A percentile compares a stretch with the other conserved stretches of the same genome.
Conservation (phyloP, 2,888 invertebrate species). For the Polietes domitor region DNA sequence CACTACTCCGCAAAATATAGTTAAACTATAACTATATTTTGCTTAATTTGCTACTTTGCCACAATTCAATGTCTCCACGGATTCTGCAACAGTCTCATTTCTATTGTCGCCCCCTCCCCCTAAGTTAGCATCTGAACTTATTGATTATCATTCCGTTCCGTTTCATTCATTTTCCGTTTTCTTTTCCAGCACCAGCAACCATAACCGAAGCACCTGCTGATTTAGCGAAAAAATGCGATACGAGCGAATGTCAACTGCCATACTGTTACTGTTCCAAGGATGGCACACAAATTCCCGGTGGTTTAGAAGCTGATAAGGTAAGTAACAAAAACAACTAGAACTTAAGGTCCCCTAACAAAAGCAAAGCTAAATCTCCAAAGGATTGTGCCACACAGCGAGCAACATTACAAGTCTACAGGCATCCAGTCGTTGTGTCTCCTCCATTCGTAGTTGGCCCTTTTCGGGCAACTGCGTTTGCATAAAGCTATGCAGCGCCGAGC, state of each 20-base stretch:
- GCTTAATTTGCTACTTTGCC: neutral
- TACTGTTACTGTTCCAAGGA: constrained; percentile 96
- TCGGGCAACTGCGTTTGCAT: constrained; percentile 25
- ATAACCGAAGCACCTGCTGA: constrained; percentile 91
- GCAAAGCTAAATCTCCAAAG: neutral
- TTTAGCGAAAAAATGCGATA: constrained; percentile 90
- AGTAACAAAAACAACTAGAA: constrained; percentile 70
- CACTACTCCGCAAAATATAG: too few relatives aligned
- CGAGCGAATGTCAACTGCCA: constrained; percentile 88
- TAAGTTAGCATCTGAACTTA: constrained; percentile 9
- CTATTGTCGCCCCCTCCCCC: neutral
- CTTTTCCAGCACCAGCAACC: constrained; percentile 87
- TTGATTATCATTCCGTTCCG: neutral
- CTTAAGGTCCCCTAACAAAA: neutral
- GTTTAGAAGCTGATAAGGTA: constrained; percentile 91
- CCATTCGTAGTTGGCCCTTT: neutral
- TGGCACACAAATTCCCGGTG: constrained; percentile 93
- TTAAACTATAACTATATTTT: too few relatives aligned
- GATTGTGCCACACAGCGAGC: neutral
- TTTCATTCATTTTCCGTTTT: constrained; percentile 70
- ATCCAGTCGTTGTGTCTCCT: neutral
- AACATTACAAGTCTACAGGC: constrained; percentile 2
- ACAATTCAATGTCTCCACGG: too few relatives aligned
- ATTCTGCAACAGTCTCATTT: neutral
- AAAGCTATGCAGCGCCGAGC: neutral